These are phyloP conservation scores for Platichthys flesus DNA, from an alignment of 2,113 vertebrate species.

Conservation along the genomic window DNA sequence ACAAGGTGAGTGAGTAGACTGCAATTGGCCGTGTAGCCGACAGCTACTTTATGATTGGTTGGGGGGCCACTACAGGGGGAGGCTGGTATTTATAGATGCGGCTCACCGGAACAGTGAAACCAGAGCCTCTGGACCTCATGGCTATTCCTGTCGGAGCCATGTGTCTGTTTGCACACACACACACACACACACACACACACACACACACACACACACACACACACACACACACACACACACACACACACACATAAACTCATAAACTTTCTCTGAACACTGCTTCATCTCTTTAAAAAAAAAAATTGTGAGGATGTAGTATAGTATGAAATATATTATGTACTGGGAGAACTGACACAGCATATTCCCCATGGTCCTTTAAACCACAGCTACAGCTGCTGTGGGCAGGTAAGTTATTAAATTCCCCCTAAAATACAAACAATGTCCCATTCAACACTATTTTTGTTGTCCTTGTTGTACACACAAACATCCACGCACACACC, in stretches of 20 bases:
- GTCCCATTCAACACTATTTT: background rate
- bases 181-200: conserved; percentile 2
- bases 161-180: conserved; percentile 23
- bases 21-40: conserved; percentile 4
- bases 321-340: background rate
- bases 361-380: background rate
- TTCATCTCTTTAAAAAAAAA: background rate
- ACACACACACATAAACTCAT: background rate
- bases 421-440: background rate
- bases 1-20: conserved; percentile 16
- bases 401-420: background rate
- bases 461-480: background rate
- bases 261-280: background rate
- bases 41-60: conserved; percentile 37
- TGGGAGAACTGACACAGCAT: background rate
- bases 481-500: conserved; percentile 19
- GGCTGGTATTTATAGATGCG: conserved; percentile 73
- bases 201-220: conserved; percentile 17
- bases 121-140: conserved; percentile 49
- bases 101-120: conserved; percentile 71
- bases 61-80: conserved; percentile 25
- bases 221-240: no score
- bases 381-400: conserved; percentile 8
- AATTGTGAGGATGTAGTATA: background rate
- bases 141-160: conserved; percentile 67